Evolutionary conservation across 2,797 vertebrate genomes (phyloP).

Genomic region (Pipistrellus pipistrellus): DNA sequence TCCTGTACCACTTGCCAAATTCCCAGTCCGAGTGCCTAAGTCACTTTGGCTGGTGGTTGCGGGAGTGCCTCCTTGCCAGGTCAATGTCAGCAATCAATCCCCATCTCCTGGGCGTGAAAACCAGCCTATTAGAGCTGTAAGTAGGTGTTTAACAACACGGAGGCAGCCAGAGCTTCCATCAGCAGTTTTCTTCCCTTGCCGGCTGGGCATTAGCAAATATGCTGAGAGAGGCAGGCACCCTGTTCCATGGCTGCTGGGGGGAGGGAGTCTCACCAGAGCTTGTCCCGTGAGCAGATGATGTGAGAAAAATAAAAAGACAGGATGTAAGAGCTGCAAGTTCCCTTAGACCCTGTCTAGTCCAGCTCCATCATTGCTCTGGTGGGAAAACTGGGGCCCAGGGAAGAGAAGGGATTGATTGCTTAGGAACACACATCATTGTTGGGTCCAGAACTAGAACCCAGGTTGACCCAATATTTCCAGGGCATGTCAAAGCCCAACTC

Average conservation of each 20-base stretch:
- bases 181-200: slow-evolving; percentile 65
- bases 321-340: background rate
- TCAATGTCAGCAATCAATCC: slow-evolving; percentile 77
- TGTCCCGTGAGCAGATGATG: slow-evolving; percentile 41
- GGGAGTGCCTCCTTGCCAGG: slow-evolving; percentile 55
- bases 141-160: slow-evolving; percentile 76
- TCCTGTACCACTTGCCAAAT: background rate
- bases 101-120: slow-evolving; percentile 69
- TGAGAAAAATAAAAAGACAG: slow-evolving; percentile 49
- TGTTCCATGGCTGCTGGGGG: background rate
- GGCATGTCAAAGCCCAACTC: background rate
- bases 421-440: background rate
- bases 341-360: background rate
- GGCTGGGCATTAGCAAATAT: slow-evolving; percentile 64
- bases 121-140: slow-evolving; percentile 77
- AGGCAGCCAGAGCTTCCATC: slow-evolving; percentile 32
- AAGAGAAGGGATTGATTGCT: background rate
- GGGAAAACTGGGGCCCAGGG: background rate
- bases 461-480: background rate
- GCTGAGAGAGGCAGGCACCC: slow-evolving; percentile 69
- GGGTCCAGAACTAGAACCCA: background rate
- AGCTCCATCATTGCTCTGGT: background rate
- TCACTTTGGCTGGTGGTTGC: slow-evolving; percentile 56
- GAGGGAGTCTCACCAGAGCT: background rate
- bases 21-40: background rate